Conservation (phyloP, 2,797 vertebrate species). For the Agapornis canus region DNA sequence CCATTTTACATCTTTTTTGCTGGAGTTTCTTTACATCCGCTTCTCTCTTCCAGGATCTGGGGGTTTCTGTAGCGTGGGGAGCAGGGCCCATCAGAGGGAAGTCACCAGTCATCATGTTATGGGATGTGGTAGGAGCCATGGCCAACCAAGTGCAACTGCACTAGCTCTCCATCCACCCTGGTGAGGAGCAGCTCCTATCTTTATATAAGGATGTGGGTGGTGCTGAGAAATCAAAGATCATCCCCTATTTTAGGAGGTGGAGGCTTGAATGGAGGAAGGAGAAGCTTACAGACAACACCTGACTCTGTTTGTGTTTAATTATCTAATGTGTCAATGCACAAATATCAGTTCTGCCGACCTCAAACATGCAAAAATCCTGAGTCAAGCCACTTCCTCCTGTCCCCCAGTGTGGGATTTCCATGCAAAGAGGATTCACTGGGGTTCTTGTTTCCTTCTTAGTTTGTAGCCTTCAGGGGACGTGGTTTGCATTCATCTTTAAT, state of each 20-base stretch:
- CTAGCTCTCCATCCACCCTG: not conserved
- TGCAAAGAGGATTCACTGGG: not conserved
- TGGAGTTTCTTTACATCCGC: not conserved
- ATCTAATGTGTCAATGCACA: not conserved
- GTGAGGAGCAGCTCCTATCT: not conserved
- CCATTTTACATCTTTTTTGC: not conserved
- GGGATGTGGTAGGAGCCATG: not conserved
- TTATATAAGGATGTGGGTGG: slow-evolving; percentile 5
- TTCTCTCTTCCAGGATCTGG: not conserved
- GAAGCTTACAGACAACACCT: slow-evolving; percentile 42
- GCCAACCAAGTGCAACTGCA: not conserved
- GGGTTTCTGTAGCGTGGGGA: not conserved
- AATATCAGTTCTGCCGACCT: not conserved
- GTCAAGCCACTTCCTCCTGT: not conserved
- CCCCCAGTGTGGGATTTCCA: not conserved
- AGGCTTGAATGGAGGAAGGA: slow-evolving; percentile 38
- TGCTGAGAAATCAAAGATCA: slow-evolving; percentile 3
- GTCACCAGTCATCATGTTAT: not conserved
- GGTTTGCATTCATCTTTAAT: slow-evolving; percentile 24
- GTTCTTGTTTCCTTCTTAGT: not conserved
- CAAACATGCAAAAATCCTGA: slow-evolving; percentile 24
- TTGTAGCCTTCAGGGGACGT: not conserved
- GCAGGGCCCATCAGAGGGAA: not conserved
- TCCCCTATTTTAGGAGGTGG: slow-evolving; percentile 20
- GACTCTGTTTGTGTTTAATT: slow-evolving; percentile 18